Evolutionary conservation across 2,888 invertebrate genomes (phyloP).

Genomic region (Melanostoma mellinum): DNA sequence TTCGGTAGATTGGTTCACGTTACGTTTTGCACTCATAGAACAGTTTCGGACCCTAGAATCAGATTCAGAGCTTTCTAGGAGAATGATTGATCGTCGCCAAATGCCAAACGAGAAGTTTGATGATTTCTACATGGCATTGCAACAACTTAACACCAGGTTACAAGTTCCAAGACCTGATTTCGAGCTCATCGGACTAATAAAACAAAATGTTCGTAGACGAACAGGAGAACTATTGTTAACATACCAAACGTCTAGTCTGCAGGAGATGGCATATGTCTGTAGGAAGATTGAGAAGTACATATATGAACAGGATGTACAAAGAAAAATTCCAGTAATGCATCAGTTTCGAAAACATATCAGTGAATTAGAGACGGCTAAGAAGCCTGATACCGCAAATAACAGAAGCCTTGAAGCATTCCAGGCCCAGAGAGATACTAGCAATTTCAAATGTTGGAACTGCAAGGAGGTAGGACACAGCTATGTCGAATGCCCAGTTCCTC

Average conservation of each 20-base stretch:
- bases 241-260: too few relatives aligned
- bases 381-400: neutral
- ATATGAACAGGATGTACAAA: neutral
- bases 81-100: neutral
- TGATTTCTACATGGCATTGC: constrained; percentile 2
- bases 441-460: neutral
- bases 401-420: neutral
- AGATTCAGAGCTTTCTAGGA: neutral
- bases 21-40: neutral
- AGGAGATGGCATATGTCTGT: too few relatives aligned
- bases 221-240: too few relatives aligned
- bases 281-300: neutral
- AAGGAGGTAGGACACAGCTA: neutral
- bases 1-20: neutral
- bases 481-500: neutral
- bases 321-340: neutral
- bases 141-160: neutral
- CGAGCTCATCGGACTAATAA: neutral
- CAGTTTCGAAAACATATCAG: neutral
- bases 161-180: constrained; percentile 11
- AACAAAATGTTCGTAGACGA: too few relatives aligned
- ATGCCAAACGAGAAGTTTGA: neutral
- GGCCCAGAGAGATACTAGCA: neutral
- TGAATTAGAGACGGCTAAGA: neutral
- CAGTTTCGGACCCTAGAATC: neutral